Base-by-base conservation (phyloP, 2,797 vertebrate genomes). In the Percopsis omiscomaycus region DNA sequence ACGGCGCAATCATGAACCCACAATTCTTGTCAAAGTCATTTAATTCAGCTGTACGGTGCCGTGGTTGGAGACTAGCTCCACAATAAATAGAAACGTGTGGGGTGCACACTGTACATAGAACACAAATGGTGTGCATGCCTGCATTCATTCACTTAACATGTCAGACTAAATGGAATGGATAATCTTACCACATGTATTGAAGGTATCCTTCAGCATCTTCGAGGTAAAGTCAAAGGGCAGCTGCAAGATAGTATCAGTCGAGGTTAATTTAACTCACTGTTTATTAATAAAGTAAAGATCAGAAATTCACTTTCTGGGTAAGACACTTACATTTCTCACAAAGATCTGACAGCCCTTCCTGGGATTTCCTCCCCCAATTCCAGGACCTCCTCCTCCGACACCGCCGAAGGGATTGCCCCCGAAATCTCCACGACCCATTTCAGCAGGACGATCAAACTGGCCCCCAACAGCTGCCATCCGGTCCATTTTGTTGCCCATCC, bases 171-270 rank as follows among this genome's bases (percentile, higher is more conserved):
- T 9, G 32, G 22, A 10, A 30, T 0, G 0, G 37, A 3, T 4
- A 32, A n/a, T 59, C 84, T 94, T 89, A 99, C 96, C 97, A 46
- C 96, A 99, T 55, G 96, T 92, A 49, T 94, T 98, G 86, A 99
- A 99, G 76, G 96, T 96, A 85, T 99, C 97, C 87, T 99, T 99
- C 79, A 99, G 91, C 94, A 96, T 98, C 89, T 98, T 98, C 96
- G 96, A 99, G 71, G 95, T 97, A 79, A 98, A 98, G 83, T 99
- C 97, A 91, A 98, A 99, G 47, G 97, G 96, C 70, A 99, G 92
- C 97, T 99, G 86, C 45, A 88, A 80, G 59, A 68, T 9, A 78
- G 59, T 55, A 52, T 2, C 0, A 0, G 61, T 52, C 66, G 1
- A 32, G 14, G 66, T 68, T 1, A 16, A 68, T 54, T 37, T 37